These are phyloP conservation scores for Hermetia illucens DNA, from an alignment of 1,140 invertebrate genomes.

Conservation along the genomic window DNA sequence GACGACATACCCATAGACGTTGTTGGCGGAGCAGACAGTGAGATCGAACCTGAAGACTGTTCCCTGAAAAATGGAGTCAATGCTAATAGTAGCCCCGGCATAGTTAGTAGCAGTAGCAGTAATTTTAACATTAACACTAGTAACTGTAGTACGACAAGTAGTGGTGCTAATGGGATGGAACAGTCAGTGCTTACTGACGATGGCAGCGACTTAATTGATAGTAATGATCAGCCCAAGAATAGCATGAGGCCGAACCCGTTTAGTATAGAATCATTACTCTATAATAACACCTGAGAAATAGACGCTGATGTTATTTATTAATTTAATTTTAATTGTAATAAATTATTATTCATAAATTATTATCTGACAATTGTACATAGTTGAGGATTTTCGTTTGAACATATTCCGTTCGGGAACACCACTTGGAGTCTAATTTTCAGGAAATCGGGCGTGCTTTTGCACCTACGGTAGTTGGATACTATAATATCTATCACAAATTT, in stretches of 20 bases:
- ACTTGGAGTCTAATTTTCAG: too few relatives aligned
- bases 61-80: constrained; percentile 24
- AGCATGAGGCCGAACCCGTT: constrained; percentile 55
- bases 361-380: too few relatives aligned
- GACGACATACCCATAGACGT: constrained; percentile 58
- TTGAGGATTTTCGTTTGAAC: too few relatives aligned
- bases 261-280: constrained; percentile 69
- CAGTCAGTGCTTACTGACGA: constrained; percentile 18
- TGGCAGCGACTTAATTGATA: constrained; percentile 28
- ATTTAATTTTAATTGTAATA: too few relatives aligned
- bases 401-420: too few relatives aligned
- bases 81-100: background rate
- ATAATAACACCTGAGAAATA: constrained; percentile 46
- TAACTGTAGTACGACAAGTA: background rate
- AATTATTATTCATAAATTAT: too few relatives aligned
- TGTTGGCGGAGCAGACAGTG: constrained; percentile 49
- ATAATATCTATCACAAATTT: too few relatives aligned
- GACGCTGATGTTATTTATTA: constrained; percentile 3
- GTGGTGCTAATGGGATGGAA: constrained; percentile 6
- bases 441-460: too few relatives aligned
- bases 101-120: background rate
- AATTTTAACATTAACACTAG: constrained; percentile 4
- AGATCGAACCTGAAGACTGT: constrained; percentile 41
- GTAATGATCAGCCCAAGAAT: constrained; percentile 33
- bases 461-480: too few relatives aligned